A percentile compares a stretch with the other conserved stretches of the same genome.
Evolutionary conservation across 2,797 vertebrate genomes (phyloP).

Genomic region (Malurus leucopterus): DNA sequence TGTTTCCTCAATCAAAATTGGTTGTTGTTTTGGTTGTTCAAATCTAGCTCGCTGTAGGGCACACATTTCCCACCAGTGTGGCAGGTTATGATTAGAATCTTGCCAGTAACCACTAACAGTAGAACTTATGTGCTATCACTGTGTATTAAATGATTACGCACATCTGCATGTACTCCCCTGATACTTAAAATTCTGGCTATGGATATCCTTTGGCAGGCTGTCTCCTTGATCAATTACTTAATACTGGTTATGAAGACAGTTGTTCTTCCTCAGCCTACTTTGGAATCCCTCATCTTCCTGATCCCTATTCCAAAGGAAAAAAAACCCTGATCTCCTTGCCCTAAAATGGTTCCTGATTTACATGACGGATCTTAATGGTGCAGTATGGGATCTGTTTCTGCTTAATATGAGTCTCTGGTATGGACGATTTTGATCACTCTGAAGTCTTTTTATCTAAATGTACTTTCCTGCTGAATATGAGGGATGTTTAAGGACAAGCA

Average conservation of each 20-base stretch:
- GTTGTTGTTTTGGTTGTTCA: background rate
- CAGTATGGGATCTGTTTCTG: background rate
- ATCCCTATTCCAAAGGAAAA: background rate
- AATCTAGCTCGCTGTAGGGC: background rate
- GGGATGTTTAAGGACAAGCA: background rate
- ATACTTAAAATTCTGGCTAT: background rate
- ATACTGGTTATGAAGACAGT: background rate
- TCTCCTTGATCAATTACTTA: background rate
- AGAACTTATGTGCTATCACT: background rate
- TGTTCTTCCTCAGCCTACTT: background rate
- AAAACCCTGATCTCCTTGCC: background rate
- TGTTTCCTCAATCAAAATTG: background rate
- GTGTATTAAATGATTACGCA: background rate
- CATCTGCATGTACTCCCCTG: background rate
- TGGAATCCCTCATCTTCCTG: background rate
- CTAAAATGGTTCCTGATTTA: background rate
- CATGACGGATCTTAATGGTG: background rate
- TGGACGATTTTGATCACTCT: background rate
- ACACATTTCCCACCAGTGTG: background rate
- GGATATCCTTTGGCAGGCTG: background rate
- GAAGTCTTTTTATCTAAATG: background rate
- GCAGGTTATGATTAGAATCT: background rate
- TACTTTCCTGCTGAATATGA: background rate
- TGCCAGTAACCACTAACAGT: background rate
- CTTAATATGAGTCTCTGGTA: background rate